Percentiles rank a stretch among this genome's conserved stretches.
phyloP scores from a whole-genome alignment of 2,113 vertebrate species.

The Anser cygnoides region DNA sequence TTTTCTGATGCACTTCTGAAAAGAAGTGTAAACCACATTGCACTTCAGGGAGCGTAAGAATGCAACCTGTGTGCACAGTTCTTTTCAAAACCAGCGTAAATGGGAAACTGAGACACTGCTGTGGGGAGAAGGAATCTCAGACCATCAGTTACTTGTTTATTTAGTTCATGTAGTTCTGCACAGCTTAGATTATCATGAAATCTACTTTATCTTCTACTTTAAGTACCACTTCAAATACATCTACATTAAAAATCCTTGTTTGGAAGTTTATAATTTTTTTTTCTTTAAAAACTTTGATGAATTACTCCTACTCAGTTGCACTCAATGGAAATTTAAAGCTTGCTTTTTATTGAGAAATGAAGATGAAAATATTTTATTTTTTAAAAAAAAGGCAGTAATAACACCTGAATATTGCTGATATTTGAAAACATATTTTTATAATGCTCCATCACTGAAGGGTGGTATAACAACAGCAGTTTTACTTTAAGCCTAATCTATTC shows the following conservation, averaged over 20 bases:
- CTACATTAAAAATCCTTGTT: not conserved
- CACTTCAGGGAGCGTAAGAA: not conserved
- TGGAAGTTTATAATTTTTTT: not conserved
- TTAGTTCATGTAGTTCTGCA: not conserved
- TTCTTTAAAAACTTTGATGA: not conserved
- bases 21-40: not conserved
- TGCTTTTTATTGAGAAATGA: not conserved
- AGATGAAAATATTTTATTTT: not conserved
- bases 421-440: not conserved
- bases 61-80: not conserved
- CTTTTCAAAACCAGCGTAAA: not conserved
- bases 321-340: not conserved
- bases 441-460: not conserved
- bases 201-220: not conserved
- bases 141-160: not conserved
- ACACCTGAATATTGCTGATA: not conserved
- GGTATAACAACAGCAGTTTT: not conserved
- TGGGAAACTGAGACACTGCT: not conserved
- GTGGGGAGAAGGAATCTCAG: not conserved
- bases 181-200: not conserved
- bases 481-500: not conserved
- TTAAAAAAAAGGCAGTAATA: not conserved
- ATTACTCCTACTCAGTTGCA: not conserved
- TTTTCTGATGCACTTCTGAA: not conserved
- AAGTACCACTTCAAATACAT: not conserved